Conservation (phyloP, 2,113 vertebrate genomes). For the Corvus cornix region DNA sequence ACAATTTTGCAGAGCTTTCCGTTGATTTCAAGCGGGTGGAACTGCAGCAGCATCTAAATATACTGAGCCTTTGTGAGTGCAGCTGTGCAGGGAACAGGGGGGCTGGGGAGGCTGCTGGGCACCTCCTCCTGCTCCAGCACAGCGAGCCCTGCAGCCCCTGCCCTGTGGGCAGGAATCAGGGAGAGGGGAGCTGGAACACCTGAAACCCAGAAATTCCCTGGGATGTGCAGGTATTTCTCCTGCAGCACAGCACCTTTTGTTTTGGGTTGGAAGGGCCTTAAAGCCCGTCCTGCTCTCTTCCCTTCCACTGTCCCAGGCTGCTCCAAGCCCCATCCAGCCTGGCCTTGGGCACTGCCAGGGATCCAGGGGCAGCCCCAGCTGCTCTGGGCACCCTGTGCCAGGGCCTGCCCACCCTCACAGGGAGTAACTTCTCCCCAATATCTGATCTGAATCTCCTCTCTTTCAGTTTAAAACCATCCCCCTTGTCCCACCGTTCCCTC, state of each 20-base stretch:
- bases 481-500: not conserved
- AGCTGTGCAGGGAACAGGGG: slow-evolving; percentile 14
- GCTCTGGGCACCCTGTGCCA: not conserved
- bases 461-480: not conserved
- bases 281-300: not conserved
- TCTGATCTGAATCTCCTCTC: not conserved
- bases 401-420: not conserved
- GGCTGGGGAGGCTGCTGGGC: not conserved
- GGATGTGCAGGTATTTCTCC: accelerated
- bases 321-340: not conserved
- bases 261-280: not conserved
- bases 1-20: not conserved
- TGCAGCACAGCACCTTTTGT: accelerated
- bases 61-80: not conserved
- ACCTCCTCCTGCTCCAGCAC: not conserved
- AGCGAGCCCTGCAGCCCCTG: not conserved
- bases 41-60: slow-evolving; percentile 16
- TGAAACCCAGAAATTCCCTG: not conserved
- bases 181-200: not conserved
- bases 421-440: not conserved
- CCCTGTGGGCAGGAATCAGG: accelerated
- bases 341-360: not conserved
- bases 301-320: not conserved
- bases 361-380: not conserved
- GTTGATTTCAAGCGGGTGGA: not conserved